Evolutionary conservation across 2,797 vertebrate species (phyloP).

Genomic region (Columba guinea): DNA sequence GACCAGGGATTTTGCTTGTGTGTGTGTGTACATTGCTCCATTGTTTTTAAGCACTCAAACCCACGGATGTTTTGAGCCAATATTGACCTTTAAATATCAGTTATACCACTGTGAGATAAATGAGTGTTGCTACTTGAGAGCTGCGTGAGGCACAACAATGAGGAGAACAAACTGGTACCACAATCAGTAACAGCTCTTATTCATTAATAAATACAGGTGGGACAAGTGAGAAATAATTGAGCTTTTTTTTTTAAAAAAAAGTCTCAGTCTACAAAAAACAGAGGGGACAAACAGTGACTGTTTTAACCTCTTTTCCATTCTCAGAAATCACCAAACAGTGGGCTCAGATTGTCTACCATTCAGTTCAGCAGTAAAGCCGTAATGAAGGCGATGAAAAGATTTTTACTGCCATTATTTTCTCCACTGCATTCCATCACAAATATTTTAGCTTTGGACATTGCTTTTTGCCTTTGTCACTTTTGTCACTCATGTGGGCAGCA

Average conservation of each 20-base stretch:
- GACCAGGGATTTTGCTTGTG: slow-evolving; percentile 16
- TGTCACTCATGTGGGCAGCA: fast-evolving
- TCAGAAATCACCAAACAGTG: neutral
- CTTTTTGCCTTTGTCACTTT: neutral
- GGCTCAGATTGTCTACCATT: neutral
- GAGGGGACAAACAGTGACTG: neutral
- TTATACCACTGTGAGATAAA: slow-evolving; percentile 48
- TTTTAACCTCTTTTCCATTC: slow-evolving; percentile 15
- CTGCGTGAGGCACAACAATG: neutral
- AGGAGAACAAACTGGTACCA: neutral
- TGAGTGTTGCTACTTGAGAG: slow-evolving; percentile 22
- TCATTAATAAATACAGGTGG: slow-evolving; percentile 13
- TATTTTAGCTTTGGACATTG: neutral
- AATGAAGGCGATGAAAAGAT: neutral
- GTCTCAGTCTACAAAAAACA: neutral
- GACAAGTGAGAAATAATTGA: neutral
- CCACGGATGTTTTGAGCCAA: slow-evolving; percentile 29
- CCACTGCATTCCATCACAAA: fast-evolving
- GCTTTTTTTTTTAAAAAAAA: neutral
- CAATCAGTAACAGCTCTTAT: neutral
- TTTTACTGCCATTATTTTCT: neutral
- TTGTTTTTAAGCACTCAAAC: slow-evolving; percentile 34
- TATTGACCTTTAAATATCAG: slow-evolving; percentile 68
- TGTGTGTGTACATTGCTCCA: neutral
- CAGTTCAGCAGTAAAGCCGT: neutral